Base-by-base conservation (phyloP, 2,888 invertebrate species). In the Acanthacorydalis orientalis region DNA sequence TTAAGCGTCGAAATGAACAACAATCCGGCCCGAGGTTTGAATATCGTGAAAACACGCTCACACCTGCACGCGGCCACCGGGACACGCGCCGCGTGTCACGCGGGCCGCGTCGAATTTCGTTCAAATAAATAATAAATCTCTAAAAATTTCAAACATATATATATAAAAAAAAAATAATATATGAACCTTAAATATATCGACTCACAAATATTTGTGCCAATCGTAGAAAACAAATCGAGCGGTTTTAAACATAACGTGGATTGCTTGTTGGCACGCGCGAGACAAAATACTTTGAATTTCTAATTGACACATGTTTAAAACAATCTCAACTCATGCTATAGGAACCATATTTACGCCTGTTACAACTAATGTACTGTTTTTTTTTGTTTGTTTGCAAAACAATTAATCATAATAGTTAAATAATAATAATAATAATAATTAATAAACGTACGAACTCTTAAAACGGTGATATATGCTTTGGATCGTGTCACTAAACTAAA, bases 221-320 rank as follows among this genome's bases (percentile, higher is more conserved):
- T 31, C 31, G 31, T 43, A 23, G 10, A 43, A 43, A 31, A 23
- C n/a, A 43, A 43, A 43, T 31, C 31, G 43, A n/a, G 31, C 16
- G 31, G 11, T 31, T 15, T 11, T 43, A 16, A 23, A 43, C 12
- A 31, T 43, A 39, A 39, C 14, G 14, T n/a, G 15, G 16, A 23
- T 23, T 23, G 23, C 6, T 23, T 16, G 16, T 16, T 15, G 15
- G 16, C 12, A n/a, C 12, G 16, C 16, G 14, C 39, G 9, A 9
- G 9, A 15, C 8, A 39, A 55, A 51, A 50, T 52, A 53, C 51
- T 53, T 54, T 52, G 53, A 52, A 53, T 53, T 53, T 54, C 53
- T 58, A 59, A 59, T 59, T 59, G 59, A 59, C 58, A 55, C 56
- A 51, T 52, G 52, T 55, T 56, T 53, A 57, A 58, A 53, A 54